phyloP scores from a whole-genome alignment of 2,797 vertebrate species.

The Pristis pectinata region DNA sequence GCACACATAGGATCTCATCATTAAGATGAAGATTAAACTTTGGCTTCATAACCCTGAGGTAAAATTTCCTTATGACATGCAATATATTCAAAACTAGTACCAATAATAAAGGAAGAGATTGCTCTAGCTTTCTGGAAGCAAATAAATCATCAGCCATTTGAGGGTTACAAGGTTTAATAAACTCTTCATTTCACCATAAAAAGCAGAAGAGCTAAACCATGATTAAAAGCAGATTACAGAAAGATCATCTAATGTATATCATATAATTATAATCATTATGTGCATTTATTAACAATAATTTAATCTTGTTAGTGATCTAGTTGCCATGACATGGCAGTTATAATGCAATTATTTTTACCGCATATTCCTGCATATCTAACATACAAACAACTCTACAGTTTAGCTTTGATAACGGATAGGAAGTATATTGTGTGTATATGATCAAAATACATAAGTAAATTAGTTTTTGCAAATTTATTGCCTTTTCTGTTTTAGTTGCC shows the following conservation, averaged over 20 bases:
- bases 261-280: slow-evolving; percentile 18
- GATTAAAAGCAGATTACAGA: slow-evolving; percentile 38
- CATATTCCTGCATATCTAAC: background rate
- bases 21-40: slow-evolving; percentile 38
- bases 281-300: slow-evolving; percentile 35
- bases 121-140: slow-evolving; percentile 29
- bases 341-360: slow-evolving; percentile 9
- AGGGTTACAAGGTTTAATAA: slow-evolving; percentile 24
- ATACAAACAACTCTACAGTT: background rate
- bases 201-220: slow-evolving; percentile 30
- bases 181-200: slow-evolving; percentile 18
- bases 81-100: slow-evolving; percentile 37
- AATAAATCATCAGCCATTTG: slow-evolving; percentile 36
- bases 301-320: slow-evolving; percentile 19
- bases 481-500: background rate
- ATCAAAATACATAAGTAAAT: background rate
- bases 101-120: slow-evolving; percentile 33
- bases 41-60: slow-evolving; percentile 33
- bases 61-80: slow-evolving; percentile 35
- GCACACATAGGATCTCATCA: slow-evolving; percentile 35
- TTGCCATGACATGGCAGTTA: background rate
- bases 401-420: slow-evolving; percentile 5
- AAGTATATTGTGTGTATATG: slow-evolving; percentile 1
- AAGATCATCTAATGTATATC: slow-evolving; percentile 30
- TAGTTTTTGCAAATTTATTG: slow-evolving; percentile 9